Percentiles rank a stretch among this genome's conserved stretches.
These are phyloP conservation scores for Mus pahari DNA, from an alignment of 2,113 vertebrate species.

Conservation along the genomic window DNA sequence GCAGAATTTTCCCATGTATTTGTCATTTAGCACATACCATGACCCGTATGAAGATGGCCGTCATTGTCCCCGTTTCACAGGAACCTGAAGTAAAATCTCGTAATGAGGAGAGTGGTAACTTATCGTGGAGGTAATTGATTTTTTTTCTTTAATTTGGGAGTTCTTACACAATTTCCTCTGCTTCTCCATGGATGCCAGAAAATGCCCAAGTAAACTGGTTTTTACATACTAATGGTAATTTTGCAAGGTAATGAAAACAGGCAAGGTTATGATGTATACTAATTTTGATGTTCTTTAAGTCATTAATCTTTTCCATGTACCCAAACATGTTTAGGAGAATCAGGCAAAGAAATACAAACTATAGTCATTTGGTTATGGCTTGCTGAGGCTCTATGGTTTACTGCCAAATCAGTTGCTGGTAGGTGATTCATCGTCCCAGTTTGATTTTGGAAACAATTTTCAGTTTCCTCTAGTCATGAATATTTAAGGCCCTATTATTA, in stretches of 20 bases:
- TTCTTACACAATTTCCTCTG: not conserved
- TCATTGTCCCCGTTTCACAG: not conserved
- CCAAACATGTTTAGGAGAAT: not conserved
- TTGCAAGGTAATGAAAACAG: not conserved
- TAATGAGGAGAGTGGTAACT: not conserved
- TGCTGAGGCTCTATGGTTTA: constrained; percentile 43
- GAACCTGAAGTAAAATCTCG: not conserved
- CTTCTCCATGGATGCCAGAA: not conserved
- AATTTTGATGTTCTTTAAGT: not conserved
- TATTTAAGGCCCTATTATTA: constrained; percentile 52
- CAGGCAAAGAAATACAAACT: not conserved
- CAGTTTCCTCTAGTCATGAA: constrained; percentile 52
- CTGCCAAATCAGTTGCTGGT: constrained; percentile 63
- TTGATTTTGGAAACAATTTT: constrained; percentile 68
- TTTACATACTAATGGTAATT: not conserved
- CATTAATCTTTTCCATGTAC: constrained; percentile 28
- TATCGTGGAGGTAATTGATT: not conserved
- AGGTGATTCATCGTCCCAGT: constrained; percentile 42
- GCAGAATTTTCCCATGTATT: not conserved
- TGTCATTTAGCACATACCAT: not conserved
- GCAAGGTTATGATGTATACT: not conserved
- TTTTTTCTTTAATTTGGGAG: not conserved
- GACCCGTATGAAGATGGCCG: not conserved
- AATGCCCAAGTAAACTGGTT: not conserved
- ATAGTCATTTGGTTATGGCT: constrained; percentile 32